Conservation (phyloP, 2,797 vertebrate genomes). For the Characodon lateralis region DNA sequence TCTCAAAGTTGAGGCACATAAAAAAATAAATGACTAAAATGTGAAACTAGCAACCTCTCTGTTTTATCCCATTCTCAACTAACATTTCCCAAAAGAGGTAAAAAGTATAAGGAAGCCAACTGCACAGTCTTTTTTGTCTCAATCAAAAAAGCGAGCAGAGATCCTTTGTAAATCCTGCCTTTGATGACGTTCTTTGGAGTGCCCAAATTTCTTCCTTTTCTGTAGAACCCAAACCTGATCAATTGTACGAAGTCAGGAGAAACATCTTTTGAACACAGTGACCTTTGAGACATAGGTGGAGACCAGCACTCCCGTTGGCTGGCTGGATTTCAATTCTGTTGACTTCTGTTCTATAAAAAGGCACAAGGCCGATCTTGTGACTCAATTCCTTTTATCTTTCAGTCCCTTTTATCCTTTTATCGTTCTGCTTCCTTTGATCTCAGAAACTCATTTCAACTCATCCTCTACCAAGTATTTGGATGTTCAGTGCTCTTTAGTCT, state of each 20-base stretch:
- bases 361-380: constrained; percentile 44
- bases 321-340: constrained; percentile 57
- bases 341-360: constrained; percentile 49
- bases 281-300: constrained; percentile 39
- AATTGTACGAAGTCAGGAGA: constrained; percentile 15
- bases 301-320: constrained; percentile 16
- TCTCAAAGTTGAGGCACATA: background rate
- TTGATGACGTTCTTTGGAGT: constrained; percentile 22
- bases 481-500: constrained; percentile 32
- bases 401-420: constrained; percentile 60
- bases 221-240: constrained; percentile 26
- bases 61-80: too few species aligned
- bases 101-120: background rate
- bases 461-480: constrained; percentile 42
- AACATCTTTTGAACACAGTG: constrained; percentile 33
- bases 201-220: background rate
- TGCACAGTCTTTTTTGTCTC: background rate
- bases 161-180: constrained; percentile 16
- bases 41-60: too few species aligned
- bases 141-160: constrained; percentile 2
- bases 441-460: constrained; percentile 67
- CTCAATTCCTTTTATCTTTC: constrained; percentile 65
- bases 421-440: constrained; percentile 67
- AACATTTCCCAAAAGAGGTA: background rate
- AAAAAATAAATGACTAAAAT: background rate